Percentiles rank a stretch among this genome's conserved stretches.
Conservation (phyloP, 2,888 invertebrate genomes). For the Gastracanthus pulcherrimus region DNA sequence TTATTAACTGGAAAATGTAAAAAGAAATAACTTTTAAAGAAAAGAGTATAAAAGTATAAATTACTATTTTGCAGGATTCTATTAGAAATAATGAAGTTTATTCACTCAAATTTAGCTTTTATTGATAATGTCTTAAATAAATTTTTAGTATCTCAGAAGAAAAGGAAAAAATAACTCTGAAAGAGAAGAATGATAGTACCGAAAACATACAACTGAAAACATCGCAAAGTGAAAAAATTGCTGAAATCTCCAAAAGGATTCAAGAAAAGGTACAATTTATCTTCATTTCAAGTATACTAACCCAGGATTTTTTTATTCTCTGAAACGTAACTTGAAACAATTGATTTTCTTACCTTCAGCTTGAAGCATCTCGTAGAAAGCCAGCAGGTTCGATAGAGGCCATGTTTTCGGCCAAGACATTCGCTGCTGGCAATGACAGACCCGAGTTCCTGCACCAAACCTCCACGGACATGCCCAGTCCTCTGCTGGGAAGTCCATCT, state of each 20-base stretch:
- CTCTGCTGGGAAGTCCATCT: conserved; percentile 57
- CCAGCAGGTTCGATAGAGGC: conserved; percentile 74
- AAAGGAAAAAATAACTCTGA: conserved; percentile 68
- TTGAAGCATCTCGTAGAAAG: conserved; percentile 68
- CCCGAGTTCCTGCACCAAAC: conserved; percentile 44
- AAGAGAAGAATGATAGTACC: conserved; percentile 59
- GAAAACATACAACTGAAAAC: conserved; percentile 77
- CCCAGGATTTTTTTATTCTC: conserved; percentile 6
- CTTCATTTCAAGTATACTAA: neutral
- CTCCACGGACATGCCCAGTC: conserved; percentile 54
- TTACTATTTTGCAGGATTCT: too few relatives aligned
- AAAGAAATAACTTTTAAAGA: too few relatives aligned
- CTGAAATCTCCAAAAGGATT: conserved; percentile 80
- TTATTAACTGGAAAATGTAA: too few relatives aligned
- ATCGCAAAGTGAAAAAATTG: conserved; percentile 80
- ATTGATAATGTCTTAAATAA: too few relatives aligned
- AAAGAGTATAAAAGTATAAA: too few relatives aligned
- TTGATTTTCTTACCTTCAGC: conserved; percentile 60
- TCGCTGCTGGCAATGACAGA: conserved; percentile 7
- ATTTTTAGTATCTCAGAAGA: conserved; percentile 79
- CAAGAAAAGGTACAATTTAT: conserved; percentile 78
- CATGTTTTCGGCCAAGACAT: conserved; percentile 67
- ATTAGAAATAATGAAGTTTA: too few relatives aligned
- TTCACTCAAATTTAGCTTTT: too few relatives aligned
- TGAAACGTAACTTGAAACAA: neutral